Conservation (phyloP, 2,888 invertebrate genomes). For the Hesperia comma region DNA sequence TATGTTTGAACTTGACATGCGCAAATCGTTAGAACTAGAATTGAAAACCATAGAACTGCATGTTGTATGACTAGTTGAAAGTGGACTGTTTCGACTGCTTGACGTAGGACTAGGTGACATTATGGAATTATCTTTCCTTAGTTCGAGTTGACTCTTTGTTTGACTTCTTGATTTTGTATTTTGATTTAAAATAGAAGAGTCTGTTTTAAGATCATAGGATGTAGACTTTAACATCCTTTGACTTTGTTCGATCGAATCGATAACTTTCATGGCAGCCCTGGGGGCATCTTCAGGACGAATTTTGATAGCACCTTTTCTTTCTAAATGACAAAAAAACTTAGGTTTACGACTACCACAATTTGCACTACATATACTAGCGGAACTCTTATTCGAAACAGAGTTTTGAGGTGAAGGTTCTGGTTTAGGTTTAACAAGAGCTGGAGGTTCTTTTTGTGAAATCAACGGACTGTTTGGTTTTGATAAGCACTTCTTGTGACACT, state of each 20-base stretch:
- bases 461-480: constrained; percentile 82
- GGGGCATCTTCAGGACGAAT: constrained; percentile 79
- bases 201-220: constrained; percentile 76
- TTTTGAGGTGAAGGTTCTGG: constrained; percentile 71
- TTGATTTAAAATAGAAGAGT: constrained; percentile 69
- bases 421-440: constrained; percentile 64
- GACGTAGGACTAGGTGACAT: constrained; percentile 77
- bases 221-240: constrained; percentile 80
- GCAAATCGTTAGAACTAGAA: constrained; percentile 78
- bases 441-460: constrained; percentile 74
- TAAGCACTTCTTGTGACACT: constrained; percentile 91
- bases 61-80: constrained; percentile 80
- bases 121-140: constrained; percentile 72
- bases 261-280: constrained; percentile 74
- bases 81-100: constrained; percentile 79
- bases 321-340: constrained; percentile 70
- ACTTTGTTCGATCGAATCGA: constrained; percentile 80
- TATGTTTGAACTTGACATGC: constrained; percentile 78
- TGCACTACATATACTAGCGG: constrained; percentile 71
- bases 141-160: constrained; percentile 73
- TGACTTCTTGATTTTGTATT: constrained; percentile 63
- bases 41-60: constrained; percentile 83
- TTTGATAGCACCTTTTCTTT: constrained; percentile 78
- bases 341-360: constrained; percentile 71
- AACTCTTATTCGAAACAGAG: constrained; percentile 71